phyloP scores from a whole-genome alignment of 1,140 invertebrate species.

The Zaprionus inermis region DNA sequence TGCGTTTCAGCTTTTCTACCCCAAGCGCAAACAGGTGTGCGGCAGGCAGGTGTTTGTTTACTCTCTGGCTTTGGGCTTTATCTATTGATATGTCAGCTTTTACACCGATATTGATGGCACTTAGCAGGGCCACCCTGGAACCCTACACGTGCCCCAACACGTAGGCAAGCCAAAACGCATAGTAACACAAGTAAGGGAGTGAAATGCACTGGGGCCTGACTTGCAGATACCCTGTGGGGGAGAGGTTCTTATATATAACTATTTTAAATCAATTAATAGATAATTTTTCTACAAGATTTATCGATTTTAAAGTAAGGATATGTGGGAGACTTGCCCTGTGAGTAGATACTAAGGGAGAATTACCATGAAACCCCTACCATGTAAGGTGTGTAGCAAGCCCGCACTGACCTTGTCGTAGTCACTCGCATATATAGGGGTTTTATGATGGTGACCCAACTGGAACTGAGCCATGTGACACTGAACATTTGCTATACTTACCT shows the following conservation, averaged over 20 bases:
- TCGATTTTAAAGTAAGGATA: too few species aligned
- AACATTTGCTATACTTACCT: slow-evolving; percentile 74
- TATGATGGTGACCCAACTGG: slow-evolving; percentile 20
- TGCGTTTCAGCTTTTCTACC: slow-evolving; percentile 13
- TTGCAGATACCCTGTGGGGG: slow-evolving; percentile 9
- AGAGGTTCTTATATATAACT: too few species aligned
- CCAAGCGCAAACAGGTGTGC: slow-evolving; percentile 30
- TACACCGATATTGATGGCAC: slow-evolving; percentile 68
- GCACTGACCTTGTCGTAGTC: slow-evolving; percentile 62
- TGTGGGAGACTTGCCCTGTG: too few species aligned
- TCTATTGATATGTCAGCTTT: slow-evolving; percentile 63
- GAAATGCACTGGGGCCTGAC: not conserved
- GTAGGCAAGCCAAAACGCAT: slow-evolving; percentile 57
- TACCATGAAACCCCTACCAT: not conserved
- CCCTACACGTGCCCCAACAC: slow-evolving; percentile 8
- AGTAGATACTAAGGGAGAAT: too few species aligned
- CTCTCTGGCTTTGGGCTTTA: slow-evolving; percentile 49
- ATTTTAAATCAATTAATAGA: too few species aligned
- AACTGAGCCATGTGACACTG: slow-evolving; percentile 76
- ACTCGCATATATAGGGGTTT: slow-evolving; percentile 36
- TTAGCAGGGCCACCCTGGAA: slow-evolving; percentile 6
- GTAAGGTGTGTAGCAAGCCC: slow-evolving; percentile 55
- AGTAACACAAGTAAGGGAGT: not conserved
- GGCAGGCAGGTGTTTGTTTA: slow-evolving; percentile 71
- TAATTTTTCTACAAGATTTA: not conserved